phyloP scores from a whole-genome alignment of 2,113 vertebrate species.

The Neotoma lepida region DNA sequence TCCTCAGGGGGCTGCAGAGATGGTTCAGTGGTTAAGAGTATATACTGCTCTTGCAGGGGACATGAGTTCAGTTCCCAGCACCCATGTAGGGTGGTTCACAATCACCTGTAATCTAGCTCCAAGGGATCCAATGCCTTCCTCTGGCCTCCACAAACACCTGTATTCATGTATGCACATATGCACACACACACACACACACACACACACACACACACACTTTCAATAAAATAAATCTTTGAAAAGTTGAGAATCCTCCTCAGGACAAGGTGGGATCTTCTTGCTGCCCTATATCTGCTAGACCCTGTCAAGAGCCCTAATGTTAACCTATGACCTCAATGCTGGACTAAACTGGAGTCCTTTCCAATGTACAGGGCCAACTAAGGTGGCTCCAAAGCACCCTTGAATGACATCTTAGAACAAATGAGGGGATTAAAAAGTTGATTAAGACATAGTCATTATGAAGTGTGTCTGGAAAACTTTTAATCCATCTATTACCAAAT shows the following conservation, averaged over 20 bases:
- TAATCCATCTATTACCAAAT: background rate
- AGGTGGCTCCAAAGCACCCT: background rate
- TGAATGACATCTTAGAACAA: background rate
- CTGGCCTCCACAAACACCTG: background rate
- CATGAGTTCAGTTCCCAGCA: background rate
- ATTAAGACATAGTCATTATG: background rate
- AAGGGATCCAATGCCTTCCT: background rate
- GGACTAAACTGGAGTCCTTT: background rate
- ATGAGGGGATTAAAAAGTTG: background rate
- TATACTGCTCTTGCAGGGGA: background rate
- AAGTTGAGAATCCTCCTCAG: background rate
- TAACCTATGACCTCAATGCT: slow-evolving; percentile 19
- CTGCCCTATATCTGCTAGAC: background rate
- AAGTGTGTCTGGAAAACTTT: background rate
- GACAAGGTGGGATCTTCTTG: background rate
- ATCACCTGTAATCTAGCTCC: background rate
- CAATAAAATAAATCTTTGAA: background rate
- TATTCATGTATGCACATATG: no score
- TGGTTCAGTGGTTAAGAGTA: background rate
- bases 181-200: background rate
- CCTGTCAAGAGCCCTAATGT: background rate
- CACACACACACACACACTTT: background rate
- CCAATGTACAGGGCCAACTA: background rate
- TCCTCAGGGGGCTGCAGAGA: background rate
- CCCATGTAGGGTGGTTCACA: background rate